Conservation (phyloP, 2,113 vertebrate species). For the Tapirus terrestris region DNA sequence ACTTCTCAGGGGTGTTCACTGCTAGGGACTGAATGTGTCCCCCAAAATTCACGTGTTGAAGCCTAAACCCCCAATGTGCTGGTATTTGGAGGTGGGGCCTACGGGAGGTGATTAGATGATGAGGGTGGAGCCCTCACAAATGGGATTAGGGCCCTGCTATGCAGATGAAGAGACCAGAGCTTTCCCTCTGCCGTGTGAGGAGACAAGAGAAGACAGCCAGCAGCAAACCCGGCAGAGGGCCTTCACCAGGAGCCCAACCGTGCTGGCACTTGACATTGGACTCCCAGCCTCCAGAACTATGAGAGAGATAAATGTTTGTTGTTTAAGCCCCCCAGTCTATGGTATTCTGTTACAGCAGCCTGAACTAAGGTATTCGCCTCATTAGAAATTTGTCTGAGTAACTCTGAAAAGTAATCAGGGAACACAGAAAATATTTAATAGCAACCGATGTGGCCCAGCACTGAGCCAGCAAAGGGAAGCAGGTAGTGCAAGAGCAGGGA, state of each 20-base stretch:
- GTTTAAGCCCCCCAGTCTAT: not conserved
- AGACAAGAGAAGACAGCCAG: not conserved
- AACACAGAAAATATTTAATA: not conserved
- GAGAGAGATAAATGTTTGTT: not conserved
- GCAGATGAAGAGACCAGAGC: not conserved
- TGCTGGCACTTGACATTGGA: not conserved
- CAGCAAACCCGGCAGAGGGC: not conserved
- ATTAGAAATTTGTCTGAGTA: not conserved
- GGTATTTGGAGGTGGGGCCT: not conserved
- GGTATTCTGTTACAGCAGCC: not conserved
- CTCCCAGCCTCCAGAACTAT: not conserved
- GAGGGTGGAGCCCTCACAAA: not conserved
- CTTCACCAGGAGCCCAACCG: not conserved
- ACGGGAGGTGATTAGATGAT: not conserved
- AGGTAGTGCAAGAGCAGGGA: not conserved
- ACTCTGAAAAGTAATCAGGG: not conserved
- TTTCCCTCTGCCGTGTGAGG: not conserved
- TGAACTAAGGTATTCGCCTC: not conserved
- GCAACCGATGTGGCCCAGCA: not conserved
- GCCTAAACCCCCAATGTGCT: not conserved
- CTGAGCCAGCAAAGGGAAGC: not conserved
- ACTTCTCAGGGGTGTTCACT: not conserved
- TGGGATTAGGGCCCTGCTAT: not conserved
- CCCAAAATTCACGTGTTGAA: not conserved
- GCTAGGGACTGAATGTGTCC: not conserved